Conservation (phyloP, 2,888 invertebrate genomes). For the Plebejus argus region DNA sequence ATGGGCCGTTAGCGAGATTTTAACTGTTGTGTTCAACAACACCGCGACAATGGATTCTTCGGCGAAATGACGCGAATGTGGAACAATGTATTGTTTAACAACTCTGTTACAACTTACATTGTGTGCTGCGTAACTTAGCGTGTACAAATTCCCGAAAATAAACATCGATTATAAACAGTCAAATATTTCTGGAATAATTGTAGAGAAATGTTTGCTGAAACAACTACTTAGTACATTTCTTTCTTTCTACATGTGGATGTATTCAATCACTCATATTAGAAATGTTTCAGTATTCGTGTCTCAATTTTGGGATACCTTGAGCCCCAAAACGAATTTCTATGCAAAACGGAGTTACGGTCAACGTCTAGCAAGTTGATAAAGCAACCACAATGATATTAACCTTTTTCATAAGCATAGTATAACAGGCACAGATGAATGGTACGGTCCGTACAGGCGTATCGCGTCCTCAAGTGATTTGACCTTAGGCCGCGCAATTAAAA, state of each 20-base stretch:
- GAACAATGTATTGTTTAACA: constrained; percentile 78
- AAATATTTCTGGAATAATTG: background rate
- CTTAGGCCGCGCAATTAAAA: constrained; percentile 77
- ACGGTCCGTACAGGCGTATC: constrained; percentile 30
- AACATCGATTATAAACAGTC: constrained; percentile 36
- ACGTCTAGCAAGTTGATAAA: background rate
- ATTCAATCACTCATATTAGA: too few species aligned
- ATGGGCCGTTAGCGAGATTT: constrained; percentile 69
- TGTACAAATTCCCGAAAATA: constrained; percentile 53
- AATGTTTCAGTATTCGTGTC: too few species aligned
- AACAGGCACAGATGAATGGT: constrained; percentile 18
- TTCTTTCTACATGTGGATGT: too few species aligned
- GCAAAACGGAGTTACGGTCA: too few species aligned
- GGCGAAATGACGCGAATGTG: constrained; percentile 68
- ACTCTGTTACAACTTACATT: constrained; percentile 72
- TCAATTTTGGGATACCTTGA: too few species aligned
- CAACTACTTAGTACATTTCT: too few species aligned
- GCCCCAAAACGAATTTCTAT: too few species aligned
- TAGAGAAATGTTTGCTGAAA: background rate
- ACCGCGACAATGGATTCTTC: constrained; percentile 74
- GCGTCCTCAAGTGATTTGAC: constrained; percentile 75
- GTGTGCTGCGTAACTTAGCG: constrained; percentile 63
- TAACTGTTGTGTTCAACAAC: constrained; percentile 71
- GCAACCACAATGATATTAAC: background rate
- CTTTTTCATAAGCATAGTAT: constrained; percentile 25